Evolutionary conservation across 2,888 invertebrate species (phyloP).

Genomic region (Epinotia nisella): DNA sequence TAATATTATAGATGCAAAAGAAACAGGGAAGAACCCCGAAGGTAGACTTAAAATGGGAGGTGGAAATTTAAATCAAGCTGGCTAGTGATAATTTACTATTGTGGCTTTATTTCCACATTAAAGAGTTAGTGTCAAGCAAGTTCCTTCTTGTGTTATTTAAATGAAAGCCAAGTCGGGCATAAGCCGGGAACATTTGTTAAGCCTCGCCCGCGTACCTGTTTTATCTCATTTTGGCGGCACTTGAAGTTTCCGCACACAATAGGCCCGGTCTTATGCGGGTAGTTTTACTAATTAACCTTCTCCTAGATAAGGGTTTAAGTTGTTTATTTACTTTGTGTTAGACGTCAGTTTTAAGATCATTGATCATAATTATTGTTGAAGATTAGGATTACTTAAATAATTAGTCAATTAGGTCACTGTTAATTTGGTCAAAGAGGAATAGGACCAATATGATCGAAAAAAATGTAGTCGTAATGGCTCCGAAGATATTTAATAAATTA

Average conservation of each 20-base stretch:
- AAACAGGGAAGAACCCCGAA: too few relatives aligned
- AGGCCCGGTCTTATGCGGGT: constrained; percentile 39
- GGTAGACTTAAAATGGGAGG: neutral
- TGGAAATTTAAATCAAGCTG: neutral
- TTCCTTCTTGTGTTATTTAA: constrained; percentile 15
- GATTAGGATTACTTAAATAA: neutral
- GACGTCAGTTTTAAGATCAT: neutral
- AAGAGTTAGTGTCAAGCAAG: neutral
- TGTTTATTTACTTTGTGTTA: constrained; percentile 9
- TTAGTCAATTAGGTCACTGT: neutral
- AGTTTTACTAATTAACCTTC: constrained; percentile 40
- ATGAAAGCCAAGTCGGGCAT: constrained; percentile 11
- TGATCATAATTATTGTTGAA: too few relatives aligned
- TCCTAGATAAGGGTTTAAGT: constrained; percentile 23
- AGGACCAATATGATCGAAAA: neutral
- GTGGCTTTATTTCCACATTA: neutral
- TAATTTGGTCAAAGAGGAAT: neutral
- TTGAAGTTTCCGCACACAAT: constrained; percentile 63
- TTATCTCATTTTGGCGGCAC: constrained; percentile 68
- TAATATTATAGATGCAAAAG: too few relatives aligned
- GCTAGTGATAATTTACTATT: neutral
- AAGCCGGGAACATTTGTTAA: constrained; percentile 22
- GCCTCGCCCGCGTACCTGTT: constrained; percentile 67
- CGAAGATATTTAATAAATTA: too few relatives aligned
- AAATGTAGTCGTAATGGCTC: too few relatives aligned